These are phyloP conservation scores for Plemyria rubiginata DNA, from an alignment of 2,888 invertebrate genomes.

Conservation along the genomic window DNA sequence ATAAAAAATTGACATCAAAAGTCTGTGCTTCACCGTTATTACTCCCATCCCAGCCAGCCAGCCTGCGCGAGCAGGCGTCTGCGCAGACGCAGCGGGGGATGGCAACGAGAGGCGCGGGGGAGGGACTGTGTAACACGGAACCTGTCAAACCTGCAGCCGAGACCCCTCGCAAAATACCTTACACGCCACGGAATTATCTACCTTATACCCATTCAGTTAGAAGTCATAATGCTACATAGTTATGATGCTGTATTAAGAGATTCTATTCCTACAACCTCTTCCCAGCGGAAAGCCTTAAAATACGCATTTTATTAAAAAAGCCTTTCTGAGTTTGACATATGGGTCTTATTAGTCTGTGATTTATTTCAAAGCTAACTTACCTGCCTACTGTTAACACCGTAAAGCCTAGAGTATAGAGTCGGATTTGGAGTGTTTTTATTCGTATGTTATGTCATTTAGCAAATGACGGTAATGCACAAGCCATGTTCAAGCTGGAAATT, in stretches of 20 bases:
- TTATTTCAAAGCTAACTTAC: conserved; percentile 30
- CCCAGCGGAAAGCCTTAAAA: conserved; percentile 61
- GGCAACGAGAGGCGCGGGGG: conserved; percentile 49
- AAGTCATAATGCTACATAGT: conserved; percentile 14
- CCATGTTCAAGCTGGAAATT: conserved; percentile 64
- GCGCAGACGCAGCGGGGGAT: conserved; percentile 57
- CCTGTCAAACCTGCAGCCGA: conserved; percentile 78
- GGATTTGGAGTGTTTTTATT: conserved; percentile 31
- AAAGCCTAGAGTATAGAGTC: conserved; percentile 37
- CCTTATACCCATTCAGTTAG: conserved; percentile 28
- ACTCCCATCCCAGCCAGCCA: conserved; percentile 50
- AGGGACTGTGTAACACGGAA: conserved; percentile 76
- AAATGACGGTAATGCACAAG: conserved; percentile 63
- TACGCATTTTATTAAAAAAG: conserved; percentile 68
- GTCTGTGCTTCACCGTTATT: conserved; percentile 54
- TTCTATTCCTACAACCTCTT: conserved; percentile 67
- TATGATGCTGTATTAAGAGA: conserved; percentile 34
- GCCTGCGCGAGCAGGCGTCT: too few relatives aligned
- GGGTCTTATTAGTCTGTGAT: conserved; percentile 64
- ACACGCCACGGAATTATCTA: conserved; percentile 40
- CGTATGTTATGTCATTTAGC: conserved; percentile 11
- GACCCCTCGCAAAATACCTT: conserved; percentile 74
- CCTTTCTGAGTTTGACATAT: conserved; percentile 67
- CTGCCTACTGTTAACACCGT: conserved; percentile 26
- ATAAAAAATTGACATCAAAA: conserved; percentile 28